Conservation (phyloP, 2,797 vertebrate genomes). For the Xiphorhynchus erythropygius region DNA sequence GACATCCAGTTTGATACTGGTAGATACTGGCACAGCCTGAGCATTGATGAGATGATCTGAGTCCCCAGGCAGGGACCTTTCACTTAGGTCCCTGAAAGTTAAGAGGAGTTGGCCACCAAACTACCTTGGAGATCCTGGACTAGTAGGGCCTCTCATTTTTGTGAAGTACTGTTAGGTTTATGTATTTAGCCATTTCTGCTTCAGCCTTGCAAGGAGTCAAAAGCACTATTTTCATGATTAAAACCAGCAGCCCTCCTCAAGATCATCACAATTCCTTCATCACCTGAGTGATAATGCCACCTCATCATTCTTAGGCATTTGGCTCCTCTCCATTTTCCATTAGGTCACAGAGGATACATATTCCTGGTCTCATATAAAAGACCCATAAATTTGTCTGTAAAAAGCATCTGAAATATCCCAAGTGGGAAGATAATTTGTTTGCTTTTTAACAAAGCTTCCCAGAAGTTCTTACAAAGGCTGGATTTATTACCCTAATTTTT, state of each 20-base stretch:
- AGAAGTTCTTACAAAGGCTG: slow-evolving; percentile 11
- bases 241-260: background rate
- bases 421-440: slow-evolving; percentile 26
- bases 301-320: background rate
- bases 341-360: background rate
- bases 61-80: background rate
- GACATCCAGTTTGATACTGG: background rate
- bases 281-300: background rate
- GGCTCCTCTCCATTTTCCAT: background rate
- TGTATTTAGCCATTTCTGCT: background rate
- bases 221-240: background rate
- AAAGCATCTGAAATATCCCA: slow-evolving; percentile 10
- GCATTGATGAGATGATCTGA: fast-evolving
- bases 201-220: background rate
- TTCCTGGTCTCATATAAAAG: background rate
- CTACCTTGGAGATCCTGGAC: background rate
- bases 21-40: background rate
- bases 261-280: background rate
- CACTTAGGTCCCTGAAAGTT: background rate
- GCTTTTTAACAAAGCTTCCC: slow-evolving; percentile 36
- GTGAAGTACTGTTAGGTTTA: background rate
- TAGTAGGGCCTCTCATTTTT: background rate
- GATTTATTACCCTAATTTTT: slow-evolving; percentile 25
- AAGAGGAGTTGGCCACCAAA: background rate
- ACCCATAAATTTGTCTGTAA: background rate